Evolutionary conservation across 1,140 invertebrate genomes (phyloP).

Genomic region (Kradibia gibbosae): DNA sequence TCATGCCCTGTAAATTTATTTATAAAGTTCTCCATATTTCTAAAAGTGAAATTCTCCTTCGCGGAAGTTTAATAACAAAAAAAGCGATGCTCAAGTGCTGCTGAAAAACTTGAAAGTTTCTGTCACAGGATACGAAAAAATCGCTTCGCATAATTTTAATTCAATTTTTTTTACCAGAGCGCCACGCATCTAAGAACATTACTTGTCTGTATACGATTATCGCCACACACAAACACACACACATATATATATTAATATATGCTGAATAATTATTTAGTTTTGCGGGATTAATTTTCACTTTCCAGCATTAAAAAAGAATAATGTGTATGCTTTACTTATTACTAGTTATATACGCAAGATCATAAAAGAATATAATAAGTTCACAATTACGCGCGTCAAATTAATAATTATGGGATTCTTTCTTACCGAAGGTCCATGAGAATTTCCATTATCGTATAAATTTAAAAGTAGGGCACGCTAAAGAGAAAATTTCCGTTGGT

Average conservation of each 20-base stretch:
- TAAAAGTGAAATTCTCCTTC: not conserved
- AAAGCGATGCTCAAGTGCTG: not conserved
- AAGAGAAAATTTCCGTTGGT: no score
- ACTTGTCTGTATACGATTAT: no score
- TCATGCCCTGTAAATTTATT: not conserved
- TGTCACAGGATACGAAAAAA: no score
- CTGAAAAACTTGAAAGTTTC: no score
- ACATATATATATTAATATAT: no score
- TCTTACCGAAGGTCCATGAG: constrained; percentile 5
- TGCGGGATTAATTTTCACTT: not conserved
- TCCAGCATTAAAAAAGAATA: not conserved
- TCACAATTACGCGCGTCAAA: constrained; percentile 12
- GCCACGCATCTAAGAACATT: no score
- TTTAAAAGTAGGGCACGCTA: constrained; percentile 34
- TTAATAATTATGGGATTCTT: constrained; percentile 28
- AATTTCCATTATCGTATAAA: constrained; percentile 35
- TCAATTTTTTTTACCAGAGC: no score
- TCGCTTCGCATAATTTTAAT: no score
- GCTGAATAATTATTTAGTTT: no score
- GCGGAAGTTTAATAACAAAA: not conserved
- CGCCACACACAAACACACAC: no score
- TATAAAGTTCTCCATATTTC: not conserved
- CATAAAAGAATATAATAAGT: constrained; percentile 25
- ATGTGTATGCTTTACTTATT: not conserved
- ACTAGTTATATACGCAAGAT: not conserved